Evolutionary conservation across 2,113 vertebrate species (phyloP), one percentile per base, ranked within the genome.

Genomic region (Fregata magnificens): DNA sequence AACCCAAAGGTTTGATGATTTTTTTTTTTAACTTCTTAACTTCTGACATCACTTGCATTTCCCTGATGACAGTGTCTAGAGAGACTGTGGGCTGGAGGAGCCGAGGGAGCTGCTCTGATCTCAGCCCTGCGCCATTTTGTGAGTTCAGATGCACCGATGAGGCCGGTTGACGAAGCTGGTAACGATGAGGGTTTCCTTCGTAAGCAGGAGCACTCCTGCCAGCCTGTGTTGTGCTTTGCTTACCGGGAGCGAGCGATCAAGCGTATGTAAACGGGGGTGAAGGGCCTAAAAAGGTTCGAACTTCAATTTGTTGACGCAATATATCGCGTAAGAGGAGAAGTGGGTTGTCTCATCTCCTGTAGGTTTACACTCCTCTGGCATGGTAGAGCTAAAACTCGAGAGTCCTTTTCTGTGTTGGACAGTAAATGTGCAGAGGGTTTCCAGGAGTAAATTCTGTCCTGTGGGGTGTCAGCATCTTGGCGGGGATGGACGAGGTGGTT

Each of bases 381-480:
- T 7, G 4, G 17, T 25, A 47, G 63, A 81, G 72, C 55, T 78
- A 44, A 55, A 84, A 49, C 78, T 81, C 3, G 0, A 9, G 62
- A 59, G 38, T 29, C 29, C 2, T 32, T 47, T 42, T 15, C 47
- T 50, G 28, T 10, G 24, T 49, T 0, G 4, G 50, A 13, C 3
- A 6, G 31, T 32, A 16, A 66, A 16, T 16, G n/a, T 14, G 32
- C 58, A 13, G 42, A 55, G 53, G n/a, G 34, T 38, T 62, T 77
- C 52, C 28, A 9, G 45, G 42, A 42, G n/a, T 38, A 20, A 67
- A 31, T 52, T 21, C 76, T 53, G n/a, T 70, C 44, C 36, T 56
- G 36, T 2, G 1, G 17, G 10, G 7, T 5, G 11, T 34, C 32
- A 22, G 32, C 11, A 1, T 36, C 1, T 2, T 24, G 55, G 18